Percentiles rank a stretch among this genome's conserved stretches.
Evolutionary conservation across 2,888 invertebrate species (phyloP).

Genomic region (Lysandra coridon): DNA sequence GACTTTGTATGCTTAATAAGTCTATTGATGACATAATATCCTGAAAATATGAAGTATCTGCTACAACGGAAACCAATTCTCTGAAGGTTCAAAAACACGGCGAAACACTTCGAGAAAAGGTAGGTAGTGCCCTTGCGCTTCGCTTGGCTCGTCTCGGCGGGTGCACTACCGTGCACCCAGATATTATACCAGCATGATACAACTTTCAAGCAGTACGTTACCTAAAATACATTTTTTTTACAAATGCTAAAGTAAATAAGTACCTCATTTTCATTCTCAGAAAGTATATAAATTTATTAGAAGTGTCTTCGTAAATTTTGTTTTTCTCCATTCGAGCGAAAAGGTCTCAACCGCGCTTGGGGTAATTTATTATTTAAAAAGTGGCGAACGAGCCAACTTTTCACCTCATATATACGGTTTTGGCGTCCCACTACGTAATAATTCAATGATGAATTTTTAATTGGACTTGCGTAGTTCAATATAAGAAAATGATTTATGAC

Average conservation of each 20-base stretch:
- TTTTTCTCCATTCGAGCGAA: background rate
- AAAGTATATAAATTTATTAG: background rate
- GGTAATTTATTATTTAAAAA: conserved; percentile 30
- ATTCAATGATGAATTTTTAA: conserved; percentile 21
- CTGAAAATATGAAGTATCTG: no score
- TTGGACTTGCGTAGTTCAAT: background rate
- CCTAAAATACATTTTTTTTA: background rate
- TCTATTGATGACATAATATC: no score
- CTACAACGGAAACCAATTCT: no score
- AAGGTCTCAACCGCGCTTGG: conserved; percentile 12
- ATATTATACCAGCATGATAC: background rate
- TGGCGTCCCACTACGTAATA: conserved; percentile 2
- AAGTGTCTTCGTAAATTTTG: conserved; percentile 11
- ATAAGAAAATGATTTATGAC: background rate
- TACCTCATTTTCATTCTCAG: conserved; percentile 2
- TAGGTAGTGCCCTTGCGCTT: no score
- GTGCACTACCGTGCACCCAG: no score
- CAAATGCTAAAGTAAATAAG: background rate
- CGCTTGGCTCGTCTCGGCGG: no score
- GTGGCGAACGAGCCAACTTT: conserved; percentile 26
- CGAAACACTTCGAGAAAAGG: no score
- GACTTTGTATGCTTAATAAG: no score
- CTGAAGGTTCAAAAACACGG: no score
- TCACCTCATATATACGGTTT: conserved; percentile 8
- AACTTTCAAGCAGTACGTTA: background rate